These are phyloP conservation scores for Vulpes ferrilata DNA, from an alignment of 2,113 vertebrate genomes.

Conservation along the genomic window DNA sequence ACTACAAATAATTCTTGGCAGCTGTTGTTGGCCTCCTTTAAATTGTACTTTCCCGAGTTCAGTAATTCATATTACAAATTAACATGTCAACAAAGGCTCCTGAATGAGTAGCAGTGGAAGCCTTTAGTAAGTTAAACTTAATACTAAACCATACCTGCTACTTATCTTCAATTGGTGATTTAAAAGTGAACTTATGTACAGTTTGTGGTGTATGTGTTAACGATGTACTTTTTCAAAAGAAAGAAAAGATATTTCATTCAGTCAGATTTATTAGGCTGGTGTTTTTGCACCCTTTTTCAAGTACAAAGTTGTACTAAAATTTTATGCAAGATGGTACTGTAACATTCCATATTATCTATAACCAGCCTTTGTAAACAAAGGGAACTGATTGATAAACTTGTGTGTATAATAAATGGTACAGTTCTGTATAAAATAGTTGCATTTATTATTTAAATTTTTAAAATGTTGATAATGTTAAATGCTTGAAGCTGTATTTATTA, in stretches of 20 bases:
- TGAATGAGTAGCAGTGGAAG: constrained; percentile 85
- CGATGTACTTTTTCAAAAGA: constrained; percentile 91
- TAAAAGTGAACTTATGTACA: constrained; percentile 94
- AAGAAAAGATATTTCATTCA: constrained; percentile 87
- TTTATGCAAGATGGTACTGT: constrained; percentile 99
- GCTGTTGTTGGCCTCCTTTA: constrained; percentile 84
- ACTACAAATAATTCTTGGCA: constrained; percentile 85
- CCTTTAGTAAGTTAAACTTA: constrained; percentile 86
- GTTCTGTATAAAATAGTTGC: constrained; percentile 94
- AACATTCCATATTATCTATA: constrained; percentile 99
- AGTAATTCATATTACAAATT: constrained; percentile 80
- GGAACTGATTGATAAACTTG: constrained; percentile 94
- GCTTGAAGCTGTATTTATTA: constrained; percentile 88
- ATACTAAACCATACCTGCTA: constrained; percentile 88
- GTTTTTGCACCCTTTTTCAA: constrained; percentile 93
- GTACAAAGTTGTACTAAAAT: constrained; percentile 92
- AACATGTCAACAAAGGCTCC: constrained; percentile 82
- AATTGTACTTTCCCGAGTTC: constrained; percentile 86
- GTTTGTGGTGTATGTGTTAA: constrained; percentile 94
- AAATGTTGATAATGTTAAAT: constrained; percentile 88
- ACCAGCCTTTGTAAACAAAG: constrained; percentile 94
- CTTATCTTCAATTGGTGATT: constrained; percentile 89
- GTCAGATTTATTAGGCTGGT: constrained; percentile 91
- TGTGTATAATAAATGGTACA: constrained; percentile 99
- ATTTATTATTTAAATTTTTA: constrained; percentile 91